These are phyloP conservation scores for Zaprionus nigranus DNA, from an alignment of 1,140 invertebrate species.

Conservation along the genomic window DNA sequence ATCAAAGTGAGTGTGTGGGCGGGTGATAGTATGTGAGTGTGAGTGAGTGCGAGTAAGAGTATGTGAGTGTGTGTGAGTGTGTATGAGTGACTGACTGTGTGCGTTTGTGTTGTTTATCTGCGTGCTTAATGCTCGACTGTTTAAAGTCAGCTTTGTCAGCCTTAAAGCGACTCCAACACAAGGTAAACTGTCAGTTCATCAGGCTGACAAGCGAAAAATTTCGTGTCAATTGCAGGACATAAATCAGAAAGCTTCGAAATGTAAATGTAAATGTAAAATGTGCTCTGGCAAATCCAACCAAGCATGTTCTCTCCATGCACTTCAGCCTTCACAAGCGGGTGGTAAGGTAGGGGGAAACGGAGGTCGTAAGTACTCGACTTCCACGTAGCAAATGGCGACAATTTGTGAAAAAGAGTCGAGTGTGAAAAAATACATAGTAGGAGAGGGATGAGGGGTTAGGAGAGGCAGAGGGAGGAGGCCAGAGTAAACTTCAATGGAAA, in stretches of 20 bases:
- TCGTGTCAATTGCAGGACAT: constrained; percentile 73
- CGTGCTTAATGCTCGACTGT: constrained; percentile 36
- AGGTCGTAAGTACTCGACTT: constrained; percentile 29
- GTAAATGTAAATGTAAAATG: constrained; percentile 62
- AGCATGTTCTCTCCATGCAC: constrained; percentile 32
- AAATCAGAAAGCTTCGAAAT: constrained; percentile 69
- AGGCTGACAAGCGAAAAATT: constrained; percentile 64
- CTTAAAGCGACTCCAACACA: constrained; percentile 27
- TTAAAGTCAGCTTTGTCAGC: constrained; percentile 49
- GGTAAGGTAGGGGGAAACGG: neutral
- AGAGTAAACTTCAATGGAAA: constrained; percentile 33
- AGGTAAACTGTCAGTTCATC: constrained; percentile 50
- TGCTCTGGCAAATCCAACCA: constrained; percentile 28
- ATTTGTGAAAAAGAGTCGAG: constrained; percentile 66
- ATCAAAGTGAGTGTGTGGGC: constrained; percentile 21
- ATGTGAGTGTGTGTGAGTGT: constrained; percentile 13
- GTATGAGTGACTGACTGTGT: neutral
- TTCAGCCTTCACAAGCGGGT: constrained; percentile 12
- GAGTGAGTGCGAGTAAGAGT: neutral
- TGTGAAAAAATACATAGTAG: constrained; percentile 23
- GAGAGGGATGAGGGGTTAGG: neutral
- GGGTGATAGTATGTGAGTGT: neutral
- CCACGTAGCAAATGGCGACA: constrained; percentile 70
- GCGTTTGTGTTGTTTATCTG: constrained; percentile 46
- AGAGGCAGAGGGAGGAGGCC: constrained; percentile 20